phyloP scores from a whole-genome alignment of 2,113 vertebrate species.

The Sterrhoptilus dennistouni region DNA sequence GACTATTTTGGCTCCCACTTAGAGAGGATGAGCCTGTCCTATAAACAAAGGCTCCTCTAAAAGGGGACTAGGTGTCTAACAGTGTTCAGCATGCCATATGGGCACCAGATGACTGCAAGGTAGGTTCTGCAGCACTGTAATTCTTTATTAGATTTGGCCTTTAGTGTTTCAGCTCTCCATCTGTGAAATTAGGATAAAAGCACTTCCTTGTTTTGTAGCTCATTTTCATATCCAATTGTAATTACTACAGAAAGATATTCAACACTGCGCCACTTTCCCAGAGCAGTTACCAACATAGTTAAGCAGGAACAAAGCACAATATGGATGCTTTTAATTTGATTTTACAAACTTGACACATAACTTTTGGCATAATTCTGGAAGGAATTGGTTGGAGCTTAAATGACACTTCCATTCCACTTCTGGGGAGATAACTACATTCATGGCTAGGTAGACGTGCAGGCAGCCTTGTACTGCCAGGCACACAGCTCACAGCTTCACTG shows the following conservation, averaged over 20 bases:
- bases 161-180: conserved; percentile 38
- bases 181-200: conserved; percentile 41
- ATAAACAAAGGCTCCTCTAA: neutral
- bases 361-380: neutral
- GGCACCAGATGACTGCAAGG: conserved; percentile 34
- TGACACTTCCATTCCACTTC: neutral
- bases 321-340: conserved; percentile 31
- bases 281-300: conserved; percentile 6
- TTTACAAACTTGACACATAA: conserved; percentile 36
- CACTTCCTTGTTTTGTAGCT: conserved; percentile 22
- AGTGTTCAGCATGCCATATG: conserved; percentile 5
- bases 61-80: neutral
- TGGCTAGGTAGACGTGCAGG: neutral
- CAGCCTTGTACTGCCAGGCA: neutral
- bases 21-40: neutral
- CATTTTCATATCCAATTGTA: conserved; percentile 39
- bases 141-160: conserved; percentile 60
- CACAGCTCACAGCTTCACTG: neutral
- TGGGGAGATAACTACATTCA: neutral
- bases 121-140: conserved; percentile 18
- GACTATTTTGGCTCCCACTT: neutral
- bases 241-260: conserved; percentile 43
- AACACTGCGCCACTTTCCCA: conserved; percentile 2
- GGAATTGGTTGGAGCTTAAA: conserved; percentile 1
- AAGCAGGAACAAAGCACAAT: conserved; percentile 49